A percentile compares a stretch with the other conserved stretches of the same genome.
Conservation (phyloP, 2,888 invertebrate species). For the Agrochola macilenta region DNA sequence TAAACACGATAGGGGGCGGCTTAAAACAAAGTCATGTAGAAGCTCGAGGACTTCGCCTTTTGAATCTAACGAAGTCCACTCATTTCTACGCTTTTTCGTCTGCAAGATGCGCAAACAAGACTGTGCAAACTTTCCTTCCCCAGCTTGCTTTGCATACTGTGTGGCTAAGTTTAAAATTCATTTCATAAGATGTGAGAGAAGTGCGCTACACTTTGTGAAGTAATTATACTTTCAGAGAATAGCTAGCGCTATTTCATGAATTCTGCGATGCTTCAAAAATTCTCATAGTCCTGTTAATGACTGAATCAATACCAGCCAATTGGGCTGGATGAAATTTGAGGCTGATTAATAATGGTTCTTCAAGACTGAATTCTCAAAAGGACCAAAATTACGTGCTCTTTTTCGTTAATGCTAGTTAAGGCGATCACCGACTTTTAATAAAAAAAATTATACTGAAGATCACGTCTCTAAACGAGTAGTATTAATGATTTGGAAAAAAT, state of each 20-base stretch:
- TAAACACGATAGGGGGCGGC: slow-evolving; percentile 50
- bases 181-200: not conserved
- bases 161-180: slow-evolving; percentile 1
- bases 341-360: not conserved
- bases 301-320: not conserved
- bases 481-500: too few relatives aligned
- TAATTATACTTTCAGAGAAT: not conserved
- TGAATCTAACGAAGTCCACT: slow-evolving; percentile 60
- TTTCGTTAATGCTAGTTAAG: not conserved
- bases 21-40: slow-evolving; percentile 58
- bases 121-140: slow-evolving; percentile 23
- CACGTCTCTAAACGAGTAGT: too few relatives aligned
- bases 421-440: too few relatives aligned
- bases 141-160: slow-evolving; percentile 14
- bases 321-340: not conserved
- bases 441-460: too few relatives aligned
- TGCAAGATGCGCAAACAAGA: slow-evolving; percentile 32
- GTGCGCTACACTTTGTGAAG: not conserved
- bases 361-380: not conserved
- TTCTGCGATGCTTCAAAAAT: not conserved
- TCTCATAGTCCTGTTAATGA: not conserved
- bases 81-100: slow-evolving; percentile 24
- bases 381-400: not conserved
- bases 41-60: slow-evolving; percentile 55
- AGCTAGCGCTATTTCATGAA: not conserved